Base-by-base conservation (phyloP, 2,888 invertebrate species). In the Aleiodes testaceus region DNA sequence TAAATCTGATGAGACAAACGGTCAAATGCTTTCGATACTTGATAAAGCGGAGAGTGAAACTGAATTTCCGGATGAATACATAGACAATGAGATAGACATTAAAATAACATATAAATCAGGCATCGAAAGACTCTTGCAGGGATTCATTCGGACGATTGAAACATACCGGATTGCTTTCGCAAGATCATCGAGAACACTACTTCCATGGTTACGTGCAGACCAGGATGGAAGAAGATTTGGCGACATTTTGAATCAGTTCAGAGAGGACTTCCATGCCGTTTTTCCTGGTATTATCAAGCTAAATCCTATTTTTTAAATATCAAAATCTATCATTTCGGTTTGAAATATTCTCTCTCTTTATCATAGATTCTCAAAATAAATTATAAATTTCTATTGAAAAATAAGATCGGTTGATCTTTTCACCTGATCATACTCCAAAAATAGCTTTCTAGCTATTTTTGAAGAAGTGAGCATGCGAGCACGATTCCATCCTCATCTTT, bases 211-310 rank as follows among this genome's bases (percentile, higher is more conserved):
- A n/a, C 69, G 69, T 3, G 45, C 11, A 12, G 26, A 36, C 18
- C 36, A 42, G 16, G n/a, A 2, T 22, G 1, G 55, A 42, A 61
- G 72, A 45, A 88, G 89, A 0, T 63, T 88, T 83, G 72, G 88
- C 84, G 20, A 90, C 86, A 81, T 89, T 4, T 85, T 88, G 0
- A 90, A 90, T 69, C 80, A 87, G 0, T 90, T 91, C 55, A 90
- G 90, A 75, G 88, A 89, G 52, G 83, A 88, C 42, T 89, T 91
- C 16, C 89, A 89, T 79, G 89, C 90, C 18, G 90, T 91, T 69
- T 91, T 89, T 83, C 91, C 91, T 81, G 91, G 91, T 91, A 79
- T 22, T 4, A 2, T 22, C 22, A 22, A 22, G 4, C 2, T 22
- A 22, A 22, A 22, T 22, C 2, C 4, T 3, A 22, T 22, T 22